These are phyloP conservation scores for Eulemur coronatus DNA, from an alignment of 2,797 vertebrate species.

Conservation along the genomic window DNA sequence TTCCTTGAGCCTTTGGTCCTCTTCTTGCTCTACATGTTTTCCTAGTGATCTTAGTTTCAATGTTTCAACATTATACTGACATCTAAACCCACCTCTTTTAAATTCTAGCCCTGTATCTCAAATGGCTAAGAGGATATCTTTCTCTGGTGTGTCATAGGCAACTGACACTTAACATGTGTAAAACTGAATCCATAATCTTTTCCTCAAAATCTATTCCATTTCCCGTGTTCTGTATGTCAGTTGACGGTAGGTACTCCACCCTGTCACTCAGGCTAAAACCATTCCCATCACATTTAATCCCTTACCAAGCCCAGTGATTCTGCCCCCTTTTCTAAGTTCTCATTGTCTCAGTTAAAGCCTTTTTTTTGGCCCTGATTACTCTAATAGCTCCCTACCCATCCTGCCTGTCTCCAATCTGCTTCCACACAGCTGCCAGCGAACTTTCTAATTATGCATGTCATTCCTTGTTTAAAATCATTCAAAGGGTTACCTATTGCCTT, in stretches of 20 bases:
- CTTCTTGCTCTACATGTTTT: background rate
- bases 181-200: background rate
- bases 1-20: background rate
- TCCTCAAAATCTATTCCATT: background rate
- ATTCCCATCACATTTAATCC: background rate
- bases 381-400: background rate
- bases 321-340: background rate
- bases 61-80: background rate
- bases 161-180: background rate
- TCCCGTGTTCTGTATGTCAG: background rate
- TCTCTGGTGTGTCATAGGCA: background rate
- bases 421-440: background rate
- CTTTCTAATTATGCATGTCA: background rate
- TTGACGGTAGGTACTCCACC: background rate
- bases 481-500: background rate
- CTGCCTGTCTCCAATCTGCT: background rate
- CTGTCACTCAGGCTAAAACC: background rate
- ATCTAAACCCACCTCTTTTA: background rate
- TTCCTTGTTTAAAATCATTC: conserved; percentile 38
- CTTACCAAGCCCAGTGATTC: background rate
- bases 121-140: background rate
- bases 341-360: background rate
- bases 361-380: background rate
- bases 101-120: conserved; percentile 20
- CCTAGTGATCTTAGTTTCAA: background rate